phyloP scores from a whole-genome alignment of 2,113 vertebrate species.

The Capreolus pygargus region DNA sequence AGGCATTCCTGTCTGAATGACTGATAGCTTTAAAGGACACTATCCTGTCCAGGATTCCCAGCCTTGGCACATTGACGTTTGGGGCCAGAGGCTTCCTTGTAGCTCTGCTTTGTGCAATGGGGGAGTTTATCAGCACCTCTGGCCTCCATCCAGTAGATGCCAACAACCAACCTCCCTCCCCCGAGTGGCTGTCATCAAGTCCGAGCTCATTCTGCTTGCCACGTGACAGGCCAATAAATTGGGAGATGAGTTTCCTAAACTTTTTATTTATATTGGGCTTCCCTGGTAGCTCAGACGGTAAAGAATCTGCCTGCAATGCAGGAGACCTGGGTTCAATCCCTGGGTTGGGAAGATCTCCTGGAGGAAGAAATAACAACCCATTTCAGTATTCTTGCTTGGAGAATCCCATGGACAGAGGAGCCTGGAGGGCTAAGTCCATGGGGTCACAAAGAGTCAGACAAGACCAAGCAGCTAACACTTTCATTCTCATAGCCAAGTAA shows the following conservation, averaged over 20 bases:
- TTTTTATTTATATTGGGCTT: background rate
- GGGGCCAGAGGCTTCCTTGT: background rate
- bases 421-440: background rate
- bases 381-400: background rate
- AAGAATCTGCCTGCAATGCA: background rate
- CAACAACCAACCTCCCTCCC: background rate
- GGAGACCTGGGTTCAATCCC: background rate
- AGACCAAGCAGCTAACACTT: background rate
- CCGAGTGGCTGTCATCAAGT: background rate
- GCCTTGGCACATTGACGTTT: rapidly evolving
- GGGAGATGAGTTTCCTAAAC: background rate
- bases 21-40: too few species aligned
- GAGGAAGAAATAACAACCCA: background rate
- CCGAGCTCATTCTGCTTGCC: background rate
- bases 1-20: background rate
- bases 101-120: background rate
- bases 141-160: background rate
- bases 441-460: background rate
- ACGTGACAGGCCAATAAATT: background rate
- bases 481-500: background rate
- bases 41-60: too few species aligned
- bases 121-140: background rate
- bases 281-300: background rate
- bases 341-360: background rate
- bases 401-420: background rate